These are phyloP conservation scores for Ramphastos sulfuratus DNA, from an alignment of 2,113 vertebrate species.

Conservation along the genomic window DNA sequence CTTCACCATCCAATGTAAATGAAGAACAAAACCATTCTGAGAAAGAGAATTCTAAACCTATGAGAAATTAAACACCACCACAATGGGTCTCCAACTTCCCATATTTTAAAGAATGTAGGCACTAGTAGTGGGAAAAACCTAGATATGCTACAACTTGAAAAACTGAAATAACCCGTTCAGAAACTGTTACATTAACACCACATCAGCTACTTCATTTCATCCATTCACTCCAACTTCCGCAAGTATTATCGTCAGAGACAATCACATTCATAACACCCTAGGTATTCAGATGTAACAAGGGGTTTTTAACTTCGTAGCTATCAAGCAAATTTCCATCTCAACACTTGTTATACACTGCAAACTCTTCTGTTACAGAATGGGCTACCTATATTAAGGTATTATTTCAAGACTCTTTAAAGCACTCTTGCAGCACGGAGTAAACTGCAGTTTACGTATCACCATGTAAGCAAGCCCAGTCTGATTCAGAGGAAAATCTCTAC, in stretches of 20 bases:
- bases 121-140: not conserved
- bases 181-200: not conserved
- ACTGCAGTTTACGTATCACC: not conserved
- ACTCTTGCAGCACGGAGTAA: not conserved
- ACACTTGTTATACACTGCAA: not conserved
- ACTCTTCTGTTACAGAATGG: not conserved
- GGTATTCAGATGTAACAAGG: not conserved
- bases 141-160: not conserved
- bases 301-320: not conserved
- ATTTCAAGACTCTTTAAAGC: not conserved
- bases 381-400: not conserved
- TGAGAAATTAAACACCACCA: not conserved
- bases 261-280: not conserved
- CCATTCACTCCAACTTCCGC: not conserved
- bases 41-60: slow-evolving; percentile 41
- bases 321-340: not conserved
- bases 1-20: not conserved
- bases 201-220: not conserved
- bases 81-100: not conserved
- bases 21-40: slow-evolving; percentile 14
- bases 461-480: not conserved
- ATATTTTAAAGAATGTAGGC: not conserved
- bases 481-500: not conserved
- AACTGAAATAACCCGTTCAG: not conserved
- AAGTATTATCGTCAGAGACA: not conserved